Evolutionary conservation across 2,113 vertebrate species (phyloP), one percentile per base, ranked within the genome.

Genomic region (Sciurus niger): DNA sequence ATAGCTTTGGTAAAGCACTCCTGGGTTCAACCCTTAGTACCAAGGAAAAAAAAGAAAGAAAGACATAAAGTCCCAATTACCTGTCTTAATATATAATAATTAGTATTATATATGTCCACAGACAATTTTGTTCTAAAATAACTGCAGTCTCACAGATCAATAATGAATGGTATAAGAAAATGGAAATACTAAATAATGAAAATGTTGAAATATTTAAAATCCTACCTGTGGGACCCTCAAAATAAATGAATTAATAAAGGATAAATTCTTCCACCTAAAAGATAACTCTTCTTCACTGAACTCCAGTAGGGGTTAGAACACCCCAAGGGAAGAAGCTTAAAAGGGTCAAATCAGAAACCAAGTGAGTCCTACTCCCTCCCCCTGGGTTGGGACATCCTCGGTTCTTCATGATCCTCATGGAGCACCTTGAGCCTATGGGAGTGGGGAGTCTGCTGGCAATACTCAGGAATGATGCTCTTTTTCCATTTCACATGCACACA

Each of bases 121-220:
- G 89, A 60, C 34, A 96, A 58, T 13, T 85, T 82, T 34, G 13
- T 74, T 40, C 74, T 77, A 74, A 89, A 89, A 76, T 80, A 87
- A 4, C 79, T 74, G 86, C 89, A 40, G n/a, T 67, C 37, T 78
- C 76, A 79, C 5, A 63, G 14, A 37, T 90, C 30, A 30, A 25
- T 87, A 48, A 53, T 7, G 40, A 70, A 65, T 9, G 12, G 10
- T 4, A 43, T 0, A 40, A 60, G 2, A 88, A 82, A 46, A 89
- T 11, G 58, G 28, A 68, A 94, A 84, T 30, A 84, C 11, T 46
- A 22, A 55, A 58, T 70, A 84, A 94, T n/a, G 17, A 86, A 93
- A 70, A 48, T 28, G 6, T 79, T 55, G 60, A 46, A 51, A 32
- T 67, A 72, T 58, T 93, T 84, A 28, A 82, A 46, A 58, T 90